These are phyloP conservation scores for Channa striata DNA, from an alignment of 2,797 vertebrate genomes.

Conservation along the genomic window DNA sequence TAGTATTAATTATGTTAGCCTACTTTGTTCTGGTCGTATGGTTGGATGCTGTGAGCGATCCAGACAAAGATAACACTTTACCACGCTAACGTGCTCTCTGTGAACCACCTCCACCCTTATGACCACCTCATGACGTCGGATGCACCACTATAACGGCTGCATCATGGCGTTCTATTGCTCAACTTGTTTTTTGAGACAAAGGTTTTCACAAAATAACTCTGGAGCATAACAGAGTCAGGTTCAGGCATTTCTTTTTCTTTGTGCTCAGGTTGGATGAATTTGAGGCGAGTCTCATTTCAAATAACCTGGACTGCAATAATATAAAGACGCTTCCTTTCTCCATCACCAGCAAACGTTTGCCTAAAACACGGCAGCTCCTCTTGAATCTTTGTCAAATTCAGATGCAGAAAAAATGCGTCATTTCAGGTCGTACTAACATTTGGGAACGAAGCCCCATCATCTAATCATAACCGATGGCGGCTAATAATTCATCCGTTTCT, in stretches of 20 bases:
- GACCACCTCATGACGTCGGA: too few relatives aligned
- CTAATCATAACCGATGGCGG: too few relatives aligned
- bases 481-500: not conserved
- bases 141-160: not conserved
- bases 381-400: not conserved
- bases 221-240: not conserved
- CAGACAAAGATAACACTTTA: constrained; percentile 44
- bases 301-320: not conserved
- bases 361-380: not conserved
- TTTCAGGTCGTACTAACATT: not conserved
- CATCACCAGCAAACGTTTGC: too few relatives aligned
- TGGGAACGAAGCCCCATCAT: too few relatives aligned
- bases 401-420: not conserved
- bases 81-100: constrained; percentile 27
- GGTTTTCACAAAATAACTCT: not conserved
- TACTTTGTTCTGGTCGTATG: constrained; percentile 45
- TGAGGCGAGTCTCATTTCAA: not conserved
- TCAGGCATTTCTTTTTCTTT: not conserved
- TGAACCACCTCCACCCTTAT: constrained; percentile 31
- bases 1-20: constrained; percentile 57
- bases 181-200: not conserved
- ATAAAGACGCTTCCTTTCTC: not conserved
- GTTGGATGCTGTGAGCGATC: constrained; percentile 30
- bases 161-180: not conserved
- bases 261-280: not conserved